Conservation (phyloP, 2,113 vertebrate species). For the Chaetodon auriga region DNA sequence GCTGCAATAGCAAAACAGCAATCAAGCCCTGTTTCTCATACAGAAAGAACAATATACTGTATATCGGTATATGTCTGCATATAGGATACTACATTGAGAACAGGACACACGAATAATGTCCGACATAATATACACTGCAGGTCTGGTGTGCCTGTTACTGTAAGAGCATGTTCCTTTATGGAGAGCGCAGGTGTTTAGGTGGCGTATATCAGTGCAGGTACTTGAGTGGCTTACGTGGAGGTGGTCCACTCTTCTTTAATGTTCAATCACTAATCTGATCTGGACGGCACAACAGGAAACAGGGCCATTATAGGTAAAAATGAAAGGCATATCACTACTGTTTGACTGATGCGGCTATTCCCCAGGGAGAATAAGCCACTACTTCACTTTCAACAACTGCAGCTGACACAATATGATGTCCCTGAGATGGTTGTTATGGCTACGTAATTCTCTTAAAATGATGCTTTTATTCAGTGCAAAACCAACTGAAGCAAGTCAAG, state of each 20-base stretch:
- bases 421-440: conserved; percentile 79
- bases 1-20: conserved; percentile 11
- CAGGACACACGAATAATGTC: not conserved
- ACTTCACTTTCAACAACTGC: conserved; percentile 80
- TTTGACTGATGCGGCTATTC: conserved; percentile 84
- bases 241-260: conserved; percentile 72
- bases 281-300: conserved; percentile 79
- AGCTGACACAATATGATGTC: conserved; percentile 69
- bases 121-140: not conserved
- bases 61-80: not conserved
- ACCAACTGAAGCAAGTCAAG: conserved; percentile 78
- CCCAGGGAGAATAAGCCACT: conserved; percentile 80
- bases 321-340: conserved; percentile 77
- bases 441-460: conserved; percentile 82
- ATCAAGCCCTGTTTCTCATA: conserved; percentile 15
- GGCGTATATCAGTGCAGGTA: conserved; percentile 64
- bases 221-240: conserved; percentile 67
- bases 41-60: conserved; percentile 2
- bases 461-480: conserved; percentile 77
- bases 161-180: conserved; percentile 30
- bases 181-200: conserved; percentile 43
- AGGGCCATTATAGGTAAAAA: conserved; percentile 79
- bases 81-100: conserved; percentile 13
- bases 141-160: conserved; percentile 1
- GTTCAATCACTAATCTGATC: conserved; percentile 83